Evolutionary conservation across 2,888 invertebrate species (phyloP), one percentile per base, ranked within the genome.

Genomic region (Cerceris ruficornis): DNA sequence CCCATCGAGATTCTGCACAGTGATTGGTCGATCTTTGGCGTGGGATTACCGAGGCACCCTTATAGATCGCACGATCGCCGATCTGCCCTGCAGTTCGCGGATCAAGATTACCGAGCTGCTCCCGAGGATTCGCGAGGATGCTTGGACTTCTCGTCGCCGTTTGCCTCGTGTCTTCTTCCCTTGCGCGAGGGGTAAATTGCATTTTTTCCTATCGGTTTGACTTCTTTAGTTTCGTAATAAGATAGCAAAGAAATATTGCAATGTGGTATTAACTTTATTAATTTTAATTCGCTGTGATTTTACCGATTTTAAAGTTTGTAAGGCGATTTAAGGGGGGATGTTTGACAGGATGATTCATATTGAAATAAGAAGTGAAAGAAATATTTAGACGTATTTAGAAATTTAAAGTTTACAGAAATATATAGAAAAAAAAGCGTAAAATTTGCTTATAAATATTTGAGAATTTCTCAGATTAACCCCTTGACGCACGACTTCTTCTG

Each of bases 31-130:
- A 50, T 46, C 11, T 59, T 14, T 28, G 55, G 64, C 67, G 77
- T 74, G 79, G 79, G 79, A 67, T 64, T 15, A 55, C 52, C 50
- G 64, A 64, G 59, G 46, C 70, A 65, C 70, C 77, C 80, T 80
- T 80, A 80, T 74, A 77, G 80, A 80, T 70, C 74, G 42, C 43
- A 13, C 61, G 75, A 78, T 75, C 71, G 58, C 14, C 78, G 75
- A 71, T 46, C 41, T 14, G 52, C 28, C 52, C 14, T 70, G 64
- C 74, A 80, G 79, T 77, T 50, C 17, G 28, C n/a, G 17, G 77
- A 67, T 70, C 43, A 13, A 61, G 75, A 78, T 75, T 68, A 54
- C 14, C 78, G 75, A 71, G 41, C 41, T 14, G 52, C 28, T 46
- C 14, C 68, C 55, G 70, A 80, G 79, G 17, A 73, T 62, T 70